These are phyloP conservation scores for Festucalex cinctus DNA, from an alignment of 2,113 vertebrate genomes.

Conservation along the genomic window DNA sequence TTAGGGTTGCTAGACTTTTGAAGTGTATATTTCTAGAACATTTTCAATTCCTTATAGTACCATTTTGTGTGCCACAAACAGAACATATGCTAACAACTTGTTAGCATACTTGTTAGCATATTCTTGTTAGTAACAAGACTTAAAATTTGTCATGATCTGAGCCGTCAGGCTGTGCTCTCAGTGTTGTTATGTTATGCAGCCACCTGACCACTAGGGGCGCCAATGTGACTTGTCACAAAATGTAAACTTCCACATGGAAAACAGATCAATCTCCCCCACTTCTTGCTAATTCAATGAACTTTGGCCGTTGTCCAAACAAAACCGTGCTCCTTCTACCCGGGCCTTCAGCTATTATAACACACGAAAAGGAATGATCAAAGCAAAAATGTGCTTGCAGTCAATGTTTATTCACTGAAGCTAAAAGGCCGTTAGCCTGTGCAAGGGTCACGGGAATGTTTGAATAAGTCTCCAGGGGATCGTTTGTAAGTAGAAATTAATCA, in stretches of 20 bases:
- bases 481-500: background rate
- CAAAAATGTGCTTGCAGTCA: no score
- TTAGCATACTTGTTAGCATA: no score
- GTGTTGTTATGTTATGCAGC: no score
- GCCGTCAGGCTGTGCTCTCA: no score
- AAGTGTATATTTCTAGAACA: no score
- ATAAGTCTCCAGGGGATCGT: background rate
- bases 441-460: constrained; percentile 6
- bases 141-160: background rate
- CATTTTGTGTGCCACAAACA: background rate
- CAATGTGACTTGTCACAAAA: no score
- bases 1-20: no score
- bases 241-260: background rate
- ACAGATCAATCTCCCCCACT: background rate
- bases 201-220: no score
- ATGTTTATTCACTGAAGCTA: background rate
- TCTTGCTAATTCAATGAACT: background rate
- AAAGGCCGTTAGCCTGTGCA: background rate
- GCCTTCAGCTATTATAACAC: background rate
- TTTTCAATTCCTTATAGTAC: no score
- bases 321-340: background rate
- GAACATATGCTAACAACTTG: background rate
- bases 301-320: background rate
- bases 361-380: background rate
- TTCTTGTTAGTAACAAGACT: background rate